Evolutionary conservation across 2,113 vertebrate genomes (phyloP), one percentile per base, ranked within the genome.

Genomic region (Cynocephalus volans): DNA sequence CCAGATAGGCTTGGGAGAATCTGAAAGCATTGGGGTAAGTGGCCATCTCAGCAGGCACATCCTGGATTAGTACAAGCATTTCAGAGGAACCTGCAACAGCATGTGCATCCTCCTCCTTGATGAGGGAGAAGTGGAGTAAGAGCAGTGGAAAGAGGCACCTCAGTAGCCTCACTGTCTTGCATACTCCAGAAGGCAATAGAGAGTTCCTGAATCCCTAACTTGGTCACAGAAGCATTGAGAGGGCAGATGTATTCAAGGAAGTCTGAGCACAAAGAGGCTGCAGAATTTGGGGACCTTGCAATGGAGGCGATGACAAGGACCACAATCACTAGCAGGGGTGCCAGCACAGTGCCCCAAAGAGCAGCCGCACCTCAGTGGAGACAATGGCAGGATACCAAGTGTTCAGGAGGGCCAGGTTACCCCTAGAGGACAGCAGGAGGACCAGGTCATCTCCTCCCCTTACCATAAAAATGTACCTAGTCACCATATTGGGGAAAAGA

Each of bases 211-310:
- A 11, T 24, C 28, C 18, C n/a, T n/a, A 23, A 45, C 56, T 69
- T 54, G 2, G 69, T 24, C 56, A n/a, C 6, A n/a, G 28, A 90
- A 73, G 23, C 21, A 31, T 36, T 41, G 64, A 88, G 50, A 60
- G 45, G 15, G 58, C 24, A 80, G 64, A 70, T 48, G 56, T 36
- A 54, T 56, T 70, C 17, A 19, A 81, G 87, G 67, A 90, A 31
- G 73, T 81, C 81, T 31, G 75, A 60, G 60, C 26, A 95, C 6
- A 67, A 45, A 28, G 28, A 72, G 7, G 72, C 28, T 91, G 79
- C 9, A 93, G 80, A 94, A 83, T 87, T 60, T 58, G 89, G 60
- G 82, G 48, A 58, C 26, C 80, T 94, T 33, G 13, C 19, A 73
- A 28, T 19, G 70, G n/a, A 76, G 26, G 31, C 65, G 76, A 6